phyloP scores from a whole-genome alignment of 2,797 vertebrate species.

The Taeniopygia guttata region DNA sequence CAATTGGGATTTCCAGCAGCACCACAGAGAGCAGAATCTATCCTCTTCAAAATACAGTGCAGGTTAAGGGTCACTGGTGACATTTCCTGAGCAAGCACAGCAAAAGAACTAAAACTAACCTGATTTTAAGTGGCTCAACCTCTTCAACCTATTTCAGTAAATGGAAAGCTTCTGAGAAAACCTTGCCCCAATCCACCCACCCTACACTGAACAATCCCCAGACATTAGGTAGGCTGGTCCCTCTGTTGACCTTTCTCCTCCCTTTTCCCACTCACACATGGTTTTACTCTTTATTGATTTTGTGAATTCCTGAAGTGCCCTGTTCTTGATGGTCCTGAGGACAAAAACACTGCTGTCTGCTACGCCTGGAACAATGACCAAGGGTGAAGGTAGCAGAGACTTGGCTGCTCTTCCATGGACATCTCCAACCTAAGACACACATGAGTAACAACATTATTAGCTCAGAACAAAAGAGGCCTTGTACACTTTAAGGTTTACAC shows the following conservation, averaged over 20 bases:
- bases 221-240: not conserved
- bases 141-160: constrained; percentile 50
- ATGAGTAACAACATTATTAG: not conserved
- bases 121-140: constrained; percentile 25
- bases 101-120: constrained; percentile 14
- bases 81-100: constrained; percentile 17
- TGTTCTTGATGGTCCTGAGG: not conserved
- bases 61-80: not conserved
- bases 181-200: not conserved
- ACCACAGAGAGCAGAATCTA: not conserved
- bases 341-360: accelerated
- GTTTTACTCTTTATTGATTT: not conserved
- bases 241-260: not conserved
- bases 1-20: not conserved
- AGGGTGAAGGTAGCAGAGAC: not conserved
- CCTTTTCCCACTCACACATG: not conserved
- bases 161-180: constrained; percentile 37
- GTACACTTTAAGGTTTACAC: not conserved
- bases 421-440: not conserved
- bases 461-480: constrained; percentile 14
- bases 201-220: not conserved
- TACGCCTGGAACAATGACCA: not conserved
- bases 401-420: not conserved
- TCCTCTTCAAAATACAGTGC: not conserved
- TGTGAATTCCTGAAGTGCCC: not conserved